Conservation (phyloP, 2,113 vertebrate genomes). For the Cryptotis parvus region DNA sequence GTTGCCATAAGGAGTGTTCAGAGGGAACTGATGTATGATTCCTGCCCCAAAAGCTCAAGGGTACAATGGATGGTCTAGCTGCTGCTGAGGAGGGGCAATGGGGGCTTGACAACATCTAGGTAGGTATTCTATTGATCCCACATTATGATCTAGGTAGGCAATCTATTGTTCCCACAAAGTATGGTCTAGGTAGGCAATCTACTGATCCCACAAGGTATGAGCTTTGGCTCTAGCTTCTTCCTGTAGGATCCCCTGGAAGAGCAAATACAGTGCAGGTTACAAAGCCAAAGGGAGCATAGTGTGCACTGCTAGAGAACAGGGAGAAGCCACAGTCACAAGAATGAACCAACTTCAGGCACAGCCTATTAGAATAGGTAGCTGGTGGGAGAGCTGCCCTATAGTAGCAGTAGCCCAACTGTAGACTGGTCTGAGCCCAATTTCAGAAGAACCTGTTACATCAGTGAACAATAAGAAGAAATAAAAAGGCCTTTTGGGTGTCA, state of each 20-base stretch:
- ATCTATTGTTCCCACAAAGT: background rate
- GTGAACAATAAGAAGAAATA: constrained; percentile 3
- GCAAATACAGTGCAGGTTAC: background rate
- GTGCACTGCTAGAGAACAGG: background rate
- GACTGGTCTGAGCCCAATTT: background rate
- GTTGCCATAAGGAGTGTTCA: background rate
- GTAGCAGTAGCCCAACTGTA: background rate
- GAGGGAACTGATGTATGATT: background rate
- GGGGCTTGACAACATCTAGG: background rate
- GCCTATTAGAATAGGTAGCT: accelerated
- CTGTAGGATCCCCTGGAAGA: accelerated
- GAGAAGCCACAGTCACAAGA: background rate
- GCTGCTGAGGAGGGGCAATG: background rate
- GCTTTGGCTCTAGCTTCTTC: background rate
- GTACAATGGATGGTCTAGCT: accelerated
- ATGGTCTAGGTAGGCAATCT: too few relatives aligned
- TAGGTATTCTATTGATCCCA: too few relatives aligned
- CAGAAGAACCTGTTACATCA: constrained; percentile 2
- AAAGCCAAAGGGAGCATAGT: background rate
- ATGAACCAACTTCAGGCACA: too few relatives aligned
- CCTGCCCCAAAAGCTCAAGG: background rate
- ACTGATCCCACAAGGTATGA: background rate
- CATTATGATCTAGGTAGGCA: background rate
- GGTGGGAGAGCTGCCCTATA: background rate
- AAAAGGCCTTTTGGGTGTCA: too few relatives aligned